Base-by-base conservation (phyloP, 2,888 invertebrate genomes). In the Chalcis sispes region DNA sequence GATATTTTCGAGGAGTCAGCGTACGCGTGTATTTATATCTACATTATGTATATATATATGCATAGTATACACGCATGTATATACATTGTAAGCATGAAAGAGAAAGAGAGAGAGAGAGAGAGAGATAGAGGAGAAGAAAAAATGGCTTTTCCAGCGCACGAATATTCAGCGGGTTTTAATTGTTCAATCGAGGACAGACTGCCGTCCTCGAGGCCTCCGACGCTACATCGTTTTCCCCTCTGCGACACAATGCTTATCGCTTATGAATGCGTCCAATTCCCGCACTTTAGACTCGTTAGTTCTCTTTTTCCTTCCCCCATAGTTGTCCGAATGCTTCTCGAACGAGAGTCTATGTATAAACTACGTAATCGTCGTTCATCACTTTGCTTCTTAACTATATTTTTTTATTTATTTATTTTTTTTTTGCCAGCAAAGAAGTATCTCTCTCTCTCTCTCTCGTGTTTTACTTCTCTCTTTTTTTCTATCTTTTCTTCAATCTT, bases 131-230 rank as follows among this genome's bases (percentile, higher is more conserved):
- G 18, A 50, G 3, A 18, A 10, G n/a, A 48, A 13, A 1, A 29
- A n/a, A 23, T 27, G 4, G 46, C 23, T 56, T 46, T 71, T 54
- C 27, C 36, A 23, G 67, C 46, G 46, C 48, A n/a, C n/a, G n/a
- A n/a, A n/a, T n/a, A 69, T 74, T 74, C 74, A 64, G 62, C 69
- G 48, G 48, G 46, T 74, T 69, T 74, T 74, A 69, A 74, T 74
- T 74, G 69, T 32, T 40, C 36, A 48, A 74, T 74, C 50, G 74
- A 27, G 69, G 69, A 64, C 69, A 48, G 56, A 54, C 10, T 15
- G 29, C 20, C 36, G 25, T n/a, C n/a, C 29, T 7, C 4, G 23
- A 32, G 32, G 5, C 18, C 59, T 50, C 4, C 18, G 10, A 4
- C 36, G 36, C 36, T 10, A 7, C 36, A 7, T 18, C 3, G 18